Evolutionary conservation across 2,113 vertebrate species (phyloP).

Genomic region (Bos taurus): ARS-UCD2.0 NC_037351.1:1119501-1120000

Average conservation of each 20-base stretch:
- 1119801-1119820: neutral
- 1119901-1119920: too few species aligned
- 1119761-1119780: neutral
- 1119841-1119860: neutral
- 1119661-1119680: too few species aligned
- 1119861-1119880: neutral
- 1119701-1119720: rapidly evolving
- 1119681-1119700: too few species aligned
- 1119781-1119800: neutral
- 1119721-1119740: rapidly evolving
- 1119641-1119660: neutral
- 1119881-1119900: neutral
- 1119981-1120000: neutral
- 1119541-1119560: neutral
- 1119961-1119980: neutral
- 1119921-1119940: rapidly evolving
- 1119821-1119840: rapidly evolving
- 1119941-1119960: neutral
- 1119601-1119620: neutral
- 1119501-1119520: neutral
- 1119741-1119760: too few species aligned
- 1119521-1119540: rapidly evolving
- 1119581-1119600: neutral
- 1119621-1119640: neutral
- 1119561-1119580: rapidly evolving